Percentiles rank a stretch among this genome's conserved stretches.
phyloP scores from a whole-genome alignment of 2,888 invertebrate genomes.

The Pheosia tremula region DNA sequence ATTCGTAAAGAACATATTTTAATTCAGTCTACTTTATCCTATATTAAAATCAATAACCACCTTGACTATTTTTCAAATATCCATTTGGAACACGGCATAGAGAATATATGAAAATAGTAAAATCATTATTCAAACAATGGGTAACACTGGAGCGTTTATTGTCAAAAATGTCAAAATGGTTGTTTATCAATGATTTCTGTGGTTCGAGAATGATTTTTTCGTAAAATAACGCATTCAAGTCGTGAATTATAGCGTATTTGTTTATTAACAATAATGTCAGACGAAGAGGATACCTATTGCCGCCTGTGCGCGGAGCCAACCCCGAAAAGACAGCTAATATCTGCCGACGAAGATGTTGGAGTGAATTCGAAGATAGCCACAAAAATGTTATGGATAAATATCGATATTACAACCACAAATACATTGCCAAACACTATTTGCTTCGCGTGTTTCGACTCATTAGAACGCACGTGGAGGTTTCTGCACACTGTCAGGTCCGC shows the following conservation, averaged over 20 bases:
- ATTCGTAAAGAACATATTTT: no score
- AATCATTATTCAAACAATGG: neutral
- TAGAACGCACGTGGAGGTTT: constrained; percentile 75
- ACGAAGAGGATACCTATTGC: constrained; percentile 63
- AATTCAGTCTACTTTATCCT: no score
- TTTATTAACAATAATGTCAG: constrained; percentile 51
- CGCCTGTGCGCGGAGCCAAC: constrained; percentile 76
- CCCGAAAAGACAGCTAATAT: constrained; percentile 59
- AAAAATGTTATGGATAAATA: constrained; percentile 76
- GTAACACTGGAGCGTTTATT: constrained; percentile 20
- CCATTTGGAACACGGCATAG: no score
- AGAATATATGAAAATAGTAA: no score
- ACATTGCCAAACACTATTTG: constrained; percentile 70
- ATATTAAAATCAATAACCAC: no score
- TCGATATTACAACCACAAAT: constrained; percentile 58
- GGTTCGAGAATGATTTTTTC: constrained; percentile 8
- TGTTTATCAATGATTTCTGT: constrained; percentile 46
- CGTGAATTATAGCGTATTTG: constrained; percentile 16
- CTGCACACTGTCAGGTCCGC: constrained; percentile 67
- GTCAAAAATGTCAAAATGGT: constrained; percentile 34
- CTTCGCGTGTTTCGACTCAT: constrained; percentile 72
- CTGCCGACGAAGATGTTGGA: constrained; percentile 67
- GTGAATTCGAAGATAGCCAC: constrained; percentile 61
- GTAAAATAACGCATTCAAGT: constrained; percentile 13
- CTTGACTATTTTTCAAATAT: no score